These are phyloP conservation scores for Palythoa heliodiscus DNA, from an alignment of 92 coral and sea anemone genomes.

Conservation along the genomic window DNA sequence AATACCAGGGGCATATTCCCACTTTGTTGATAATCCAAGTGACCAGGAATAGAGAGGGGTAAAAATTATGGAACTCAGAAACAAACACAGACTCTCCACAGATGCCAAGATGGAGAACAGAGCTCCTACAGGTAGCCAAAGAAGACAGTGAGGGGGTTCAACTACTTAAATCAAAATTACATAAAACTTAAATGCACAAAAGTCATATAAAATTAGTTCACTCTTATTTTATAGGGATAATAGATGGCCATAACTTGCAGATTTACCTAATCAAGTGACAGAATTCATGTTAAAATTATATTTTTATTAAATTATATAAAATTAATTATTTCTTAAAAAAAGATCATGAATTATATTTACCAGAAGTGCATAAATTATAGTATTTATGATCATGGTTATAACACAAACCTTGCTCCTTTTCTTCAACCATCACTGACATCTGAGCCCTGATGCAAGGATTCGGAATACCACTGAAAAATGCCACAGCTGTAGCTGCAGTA, in stretches of 20 bases:
- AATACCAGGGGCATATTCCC: conserved; percentile 85
- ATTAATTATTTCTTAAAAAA: too few species aligned
- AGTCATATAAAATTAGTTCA: too few species aligned
- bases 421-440: conserved; percentile 76
- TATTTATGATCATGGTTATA: not conserved
- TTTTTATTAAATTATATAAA: too few species aligned
- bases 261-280: too few species aligned
- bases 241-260: too few species aligned
- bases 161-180: too few species aligned
- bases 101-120: conserved; percentile 85
- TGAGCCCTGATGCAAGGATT: conserved; percentile 91
- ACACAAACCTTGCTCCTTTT: conserved; percentile 83
- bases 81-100: conserved; percentile 83
- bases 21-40: conserved; percentile 55
- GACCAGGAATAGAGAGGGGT: conserved; percentile 88
- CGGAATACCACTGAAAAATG: conserved; percentile 77
- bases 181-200: too few species aligned
- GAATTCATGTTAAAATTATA: too few species aligned
- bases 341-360: too few species aligned
- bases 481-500: conserved; percentile 61
- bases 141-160: too few species aligned
- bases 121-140: conserved; percentile 62
- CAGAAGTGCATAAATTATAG: not conserved
- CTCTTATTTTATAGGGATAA: too few species aligned
- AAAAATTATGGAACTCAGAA: conserved; percentile 74